A percentile compares a stretch with the other conserved stretches of the same genome.
These are phyloP conservation scores for Xerus rutilus DNA, from an alignment of 2,797 vertebrate species.

Conservation along the genomic window DNA sequence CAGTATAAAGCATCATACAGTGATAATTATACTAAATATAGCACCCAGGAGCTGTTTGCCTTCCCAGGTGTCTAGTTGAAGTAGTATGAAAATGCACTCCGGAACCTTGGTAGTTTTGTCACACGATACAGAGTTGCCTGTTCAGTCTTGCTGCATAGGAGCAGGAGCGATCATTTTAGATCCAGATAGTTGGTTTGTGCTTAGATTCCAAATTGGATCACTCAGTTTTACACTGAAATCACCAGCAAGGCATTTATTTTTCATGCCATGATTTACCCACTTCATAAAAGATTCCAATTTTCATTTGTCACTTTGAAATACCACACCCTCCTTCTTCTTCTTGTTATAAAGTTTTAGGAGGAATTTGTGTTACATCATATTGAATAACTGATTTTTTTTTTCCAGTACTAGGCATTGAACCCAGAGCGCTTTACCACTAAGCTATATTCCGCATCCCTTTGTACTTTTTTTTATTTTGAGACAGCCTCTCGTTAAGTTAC, in stretches of 20 bases:
- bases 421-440: too few relatives aligned
- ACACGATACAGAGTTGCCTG: neutral
- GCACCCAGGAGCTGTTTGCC: neutral
- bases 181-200: neutral
- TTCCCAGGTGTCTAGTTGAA: neutral
- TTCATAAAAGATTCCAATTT: constrained; percentile 3
- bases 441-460: too few relatives aligned
- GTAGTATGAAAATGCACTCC: neutral
- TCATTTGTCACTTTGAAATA: constrained; percentile 44
- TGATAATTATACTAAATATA: neutral
- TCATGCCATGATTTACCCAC: neutral
- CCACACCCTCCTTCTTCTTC: neutral
- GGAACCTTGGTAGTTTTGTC: neutral
- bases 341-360: constrained; percentile 64
- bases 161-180: neutral
- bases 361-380: constrained; percentile 13
- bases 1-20: neutral
- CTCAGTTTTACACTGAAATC: constrained; percentile 5
- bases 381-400: constrained; percentile 6
- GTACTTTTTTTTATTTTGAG: too few relatives aligned
- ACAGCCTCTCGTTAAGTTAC: too few relatives aligned
- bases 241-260: constrained; percentile 43
- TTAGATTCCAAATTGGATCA: neutral
- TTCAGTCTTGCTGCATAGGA: neutral
- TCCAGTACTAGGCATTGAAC: too few relatives aligned